Conservation (phyloP, 2,888 invertebrate genomes). For the Tenthredo amoena region DNA sequence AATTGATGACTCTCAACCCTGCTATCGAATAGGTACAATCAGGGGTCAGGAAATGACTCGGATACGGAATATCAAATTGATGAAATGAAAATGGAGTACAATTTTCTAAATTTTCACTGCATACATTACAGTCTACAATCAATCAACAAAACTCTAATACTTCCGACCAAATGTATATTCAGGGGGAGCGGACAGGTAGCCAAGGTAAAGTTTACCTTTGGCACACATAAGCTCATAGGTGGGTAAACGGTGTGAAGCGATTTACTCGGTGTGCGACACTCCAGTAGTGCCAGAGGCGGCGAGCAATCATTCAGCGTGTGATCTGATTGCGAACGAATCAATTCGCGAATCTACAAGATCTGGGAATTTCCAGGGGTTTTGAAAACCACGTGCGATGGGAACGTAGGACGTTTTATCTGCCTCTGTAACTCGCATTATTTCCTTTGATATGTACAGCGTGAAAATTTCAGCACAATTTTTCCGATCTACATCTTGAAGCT, state of each 20-base stretch:
- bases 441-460: not conserved
- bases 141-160: slow-evolving; percentile 6
- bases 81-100: not conserved
- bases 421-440: not conserved
- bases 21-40: not conserved
- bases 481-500: no score
- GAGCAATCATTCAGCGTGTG: slow-evolving; percentile 48
- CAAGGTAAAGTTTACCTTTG: slow-evolving; percentile 38
- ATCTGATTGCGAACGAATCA: slow-evolving; percentile 48
- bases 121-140: not conserved
- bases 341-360: slow-evolving; percentile 27
- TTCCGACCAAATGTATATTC: slow-evolving; percentile 15
- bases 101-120: not conserved
- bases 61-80: not conserved
- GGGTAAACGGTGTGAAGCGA: slow-evolving; percentile 42
- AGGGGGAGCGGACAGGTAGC: not conserved
- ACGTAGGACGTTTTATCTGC: not conserved
- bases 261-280: slow-evolving; percentile 32
- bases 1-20: no score
- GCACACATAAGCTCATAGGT: slow-evolving; percentile 41
- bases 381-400: not conserved
- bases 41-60: not conserved
- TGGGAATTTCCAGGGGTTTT: not conserved
- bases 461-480: not conserved
- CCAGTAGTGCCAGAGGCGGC: not conserved